Evolutionary conservation across 2,888 invertebrate genomes (phyloP).

Genomic region (Hypolimnas misippus): DNA sequence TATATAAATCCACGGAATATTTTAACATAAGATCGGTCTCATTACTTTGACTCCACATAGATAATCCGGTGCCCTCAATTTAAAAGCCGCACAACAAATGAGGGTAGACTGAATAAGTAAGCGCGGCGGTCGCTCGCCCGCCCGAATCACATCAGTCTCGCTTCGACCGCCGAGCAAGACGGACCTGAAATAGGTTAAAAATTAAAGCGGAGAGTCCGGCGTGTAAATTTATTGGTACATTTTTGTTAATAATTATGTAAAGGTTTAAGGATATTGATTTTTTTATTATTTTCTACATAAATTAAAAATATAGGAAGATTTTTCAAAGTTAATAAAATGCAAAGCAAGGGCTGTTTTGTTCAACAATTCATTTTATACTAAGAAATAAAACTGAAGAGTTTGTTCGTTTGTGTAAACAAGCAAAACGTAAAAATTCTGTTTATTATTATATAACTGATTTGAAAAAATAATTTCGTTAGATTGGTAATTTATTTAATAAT

Average conservation of each 20-base stretch:
- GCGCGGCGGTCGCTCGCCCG: slow-evolving; percentile 66
- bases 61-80: slow-evolving; percentile 62
- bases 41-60: slow-evolving; percentile 24
- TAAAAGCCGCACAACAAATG: slow-evolving; percentile 76
- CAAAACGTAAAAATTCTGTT: too few species aligned
- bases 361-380: too few species aligned
- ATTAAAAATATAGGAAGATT: too few species aligned
- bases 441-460: too few species aligned
- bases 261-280: background rate
- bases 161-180: slow-evolving; percentile 65
- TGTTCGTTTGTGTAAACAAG: too few species aligned
- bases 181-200: slow-evolving; percentile 76
- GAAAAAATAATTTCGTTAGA: too few species aligned
- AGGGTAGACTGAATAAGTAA: slow-evolving; percentile 79
- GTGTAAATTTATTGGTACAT: background rate
- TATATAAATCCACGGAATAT: slow-evolving; percentile 13
- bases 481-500: too few species aligned
- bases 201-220: slow-evolving; percentile 61
- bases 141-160: slow-evolving; percentile 71
- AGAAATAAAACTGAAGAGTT: too few species aligned
- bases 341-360: too few species aligned
- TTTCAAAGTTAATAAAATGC: too few species aligned
- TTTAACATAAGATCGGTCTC: slow-evolving; percentile 15
- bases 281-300: background rate
- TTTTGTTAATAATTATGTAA: background rate